Evolutionary conservation across 2,888 invertebrate genomes (phyloP), one percentile per base, ranked within the genome.

Genomic region (Achlya flavicornis): DNA sequence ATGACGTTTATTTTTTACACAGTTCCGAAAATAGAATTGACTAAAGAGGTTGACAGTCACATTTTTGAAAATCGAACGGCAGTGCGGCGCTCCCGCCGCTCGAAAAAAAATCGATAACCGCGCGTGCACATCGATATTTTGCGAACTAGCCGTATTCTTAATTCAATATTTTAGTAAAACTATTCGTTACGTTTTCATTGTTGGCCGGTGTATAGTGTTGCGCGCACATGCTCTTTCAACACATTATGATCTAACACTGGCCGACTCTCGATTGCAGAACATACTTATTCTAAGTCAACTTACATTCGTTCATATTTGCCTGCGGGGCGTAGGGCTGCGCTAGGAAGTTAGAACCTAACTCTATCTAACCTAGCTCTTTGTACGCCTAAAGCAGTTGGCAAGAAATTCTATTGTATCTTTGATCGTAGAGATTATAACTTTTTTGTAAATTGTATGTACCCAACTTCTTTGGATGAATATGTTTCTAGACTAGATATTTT

Each of bases 301-400:
- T 91, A 93, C 93, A 93, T 93, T 93, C 93, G 93, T 93, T 93
- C 93, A 93, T 93, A 93, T 93, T 93, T 93, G 93, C 93, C 93
- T 93, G 93, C 89, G 87, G 89, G 91, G 84, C 89, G 75, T 93
- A 93, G 93, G 93, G 93, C 85, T 93, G 93, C 74, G 86, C 89
- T 86, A 78, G 81, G 84, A 84, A 75, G 75, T 84, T 86, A 88
- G 87, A 81, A 78, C 80, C 75, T 76, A 77, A 77, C 74, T 76
- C 70, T 64, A 6, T 76, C 70, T 64, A 6, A 38, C 58, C 58
- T 41, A 41, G 41, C 12, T 16, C 16, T 58, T n/a, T 33, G 58
- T 58, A n/a, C 3, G n/a, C 58, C 58, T 53, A 19, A 19, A 58
- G 33, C 58, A 35, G 14, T n/a, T 58, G 32, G 19, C 10, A 19